phyloP scores from a whole-genome alignment of 2,888 invertebrate species.

The Drosophila siamana region DNA sequence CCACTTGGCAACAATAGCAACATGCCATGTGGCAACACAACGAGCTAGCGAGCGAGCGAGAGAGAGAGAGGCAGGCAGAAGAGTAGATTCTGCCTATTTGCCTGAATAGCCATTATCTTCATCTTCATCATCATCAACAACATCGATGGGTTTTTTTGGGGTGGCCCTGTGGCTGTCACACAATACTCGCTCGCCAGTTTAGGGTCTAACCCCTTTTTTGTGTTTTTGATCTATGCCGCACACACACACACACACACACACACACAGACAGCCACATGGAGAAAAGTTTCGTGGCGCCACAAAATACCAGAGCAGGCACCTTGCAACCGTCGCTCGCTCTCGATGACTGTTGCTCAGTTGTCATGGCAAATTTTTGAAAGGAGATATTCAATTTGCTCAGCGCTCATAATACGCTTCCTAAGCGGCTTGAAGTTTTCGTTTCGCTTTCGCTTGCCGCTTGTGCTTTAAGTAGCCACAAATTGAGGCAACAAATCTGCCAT shows the following conservation, averaged over 20 bases:
- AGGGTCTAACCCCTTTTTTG: constrained; percentile 54
- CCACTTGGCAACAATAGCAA: constrained; percentile 74
- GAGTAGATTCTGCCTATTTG: constrained; percentile 65
- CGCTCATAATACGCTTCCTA: constrained; percentile 38
- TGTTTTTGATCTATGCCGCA: constrained; percentile 63
- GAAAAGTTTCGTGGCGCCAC: constrained; percentile 58
- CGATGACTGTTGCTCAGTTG: constrained; percentile 49
- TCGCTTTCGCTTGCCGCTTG: background rate
- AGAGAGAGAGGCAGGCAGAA: background rate
- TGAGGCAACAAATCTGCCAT: constrained; percentile 34
- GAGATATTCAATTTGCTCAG: constrained; percentile 65
- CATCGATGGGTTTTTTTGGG: constrained; percentile 20
- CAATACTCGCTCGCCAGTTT: constrained; percentile 25
- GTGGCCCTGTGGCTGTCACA: constrained; percentile 15
- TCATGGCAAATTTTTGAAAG: constrained; percentile 45
- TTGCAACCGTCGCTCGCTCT: background rate
- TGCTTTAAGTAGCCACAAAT: constrained; percentile 59
- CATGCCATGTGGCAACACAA: constrained; percentile 41
- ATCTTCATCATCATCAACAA: constrained; percentile 47
- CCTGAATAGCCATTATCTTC: constrained; percentile 75
- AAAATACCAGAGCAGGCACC: constrained; percentile 29
- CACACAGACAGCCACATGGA: background rate
- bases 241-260: constrained; percentile 28
- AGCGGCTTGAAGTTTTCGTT: constrained; percentile 58
- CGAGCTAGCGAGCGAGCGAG: background rate